Conservation (phyloP, 2,888 invertebrate genomes). For the Ashinkailepas kermadecensis region DNA sequence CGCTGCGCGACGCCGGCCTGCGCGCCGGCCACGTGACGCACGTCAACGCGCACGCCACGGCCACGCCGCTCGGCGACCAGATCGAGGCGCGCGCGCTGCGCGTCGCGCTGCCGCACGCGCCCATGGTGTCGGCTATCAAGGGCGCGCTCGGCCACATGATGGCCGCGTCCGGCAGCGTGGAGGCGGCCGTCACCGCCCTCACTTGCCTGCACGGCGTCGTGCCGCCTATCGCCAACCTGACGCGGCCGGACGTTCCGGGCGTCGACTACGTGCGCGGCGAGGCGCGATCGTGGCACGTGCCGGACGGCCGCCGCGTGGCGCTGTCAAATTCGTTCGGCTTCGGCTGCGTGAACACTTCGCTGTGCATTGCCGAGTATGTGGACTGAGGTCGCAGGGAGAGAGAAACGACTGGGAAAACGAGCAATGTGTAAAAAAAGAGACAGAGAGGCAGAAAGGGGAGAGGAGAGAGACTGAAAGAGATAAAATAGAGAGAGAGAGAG, state of each 20-base stretch:
- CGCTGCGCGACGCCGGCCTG: conserved; percentile 31
- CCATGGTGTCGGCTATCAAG: conserved; percentile 63
- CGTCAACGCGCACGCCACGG: conserved; percentile 96
- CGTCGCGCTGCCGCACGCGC: conserved; percentile 36
- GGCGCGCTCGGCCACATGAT: conserved; percentile 95
- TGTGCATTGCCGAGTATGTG: conserved; percentile 40
- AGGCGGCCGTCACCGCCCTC: conserved; percentile 74
- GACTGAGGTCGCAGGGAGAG: background rate
- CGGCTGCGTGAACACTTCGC: conserved; percentile 92
- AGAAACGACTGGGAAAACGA: too few species aligned
- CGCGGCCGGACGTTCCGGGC: conserved; percentile 48
- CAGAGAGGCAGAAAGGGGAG: background rate
- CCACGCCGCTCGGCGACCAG: conserved; percentile 87
- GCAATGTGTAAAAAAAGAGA: too few species aligned
- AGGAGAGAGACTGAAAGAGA: too few species aligned
- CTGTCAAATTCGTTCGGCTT: conserved; percentile 98
- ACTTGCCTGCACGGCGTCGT: conserved; percentile 64
- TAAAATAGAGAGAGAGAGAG: too few species aligned
- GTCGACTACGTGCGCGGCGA: conserved; percentile 31
- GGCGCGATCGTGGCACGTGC: conserved; percentile 30
- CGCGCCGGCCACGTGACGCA: conserved; percentile 53
- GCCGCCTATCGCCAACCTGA: conserved; percentile 84
- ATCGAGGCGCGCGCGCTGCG: conserved; percentile 64
- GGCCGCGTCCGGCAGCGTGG: conserved; percentile 94
- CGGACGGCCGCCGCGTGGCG: conserved; percentile 49